A percentile compares a stretch with the other conserved stretches of the same genome.
Evolutionary conservation across 1,140 invertebrate genomes (phyloP).

Genomic region (Tetraneura akinire): DNA sequence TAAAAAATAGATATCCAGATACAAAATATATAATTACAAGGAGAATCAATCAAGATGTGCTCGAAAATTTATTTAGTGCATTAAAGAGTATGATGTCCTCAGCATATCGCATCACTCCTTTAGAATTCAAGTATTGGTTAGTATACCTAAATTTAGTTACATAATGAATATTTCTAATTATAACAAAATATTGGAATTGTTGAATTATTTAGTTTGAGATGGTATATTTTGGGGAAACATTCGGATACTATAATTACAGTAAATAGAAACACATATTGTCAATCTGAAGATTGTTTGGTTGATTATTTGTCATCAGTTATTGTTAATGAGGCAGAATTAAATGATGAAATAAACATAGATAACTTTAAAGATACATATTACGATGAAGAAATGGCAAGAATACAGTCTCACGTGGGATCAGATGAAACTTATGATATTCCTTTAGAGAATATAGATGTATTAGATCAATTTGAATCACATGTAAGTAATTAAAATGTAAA

Average conservation of each 20-base stretch:
- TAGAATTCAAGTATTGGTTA: constrained; percentile 12
- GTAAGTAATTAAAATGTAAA: too few species aligned
- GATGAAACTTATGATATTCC: not conserved
- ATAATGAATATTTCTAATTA: too few species aligned
- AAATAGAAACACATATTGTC: not conserved
- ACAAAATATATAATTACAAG: not conserved
- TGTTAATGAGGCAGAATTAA: not conserved
- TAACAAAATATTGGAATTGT: not conserved
- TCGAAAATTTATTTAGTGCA: not conserved
- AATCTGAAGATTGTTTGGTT: not conserved
- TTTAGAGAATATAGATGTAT: not conserved
- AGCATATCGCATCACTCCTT: not conserved
- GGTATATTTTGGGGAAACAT: not conserved
- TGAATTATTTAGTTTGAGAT: not conserved
- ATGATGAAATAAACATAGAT: not conserved
- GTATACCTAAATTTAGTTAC: not conserved
- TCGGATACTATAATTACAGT: not conserved
- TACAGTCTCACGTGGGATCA: not conserved
- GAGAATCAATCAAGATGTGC: not conserved
- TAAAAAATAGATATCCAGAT: not conserved
- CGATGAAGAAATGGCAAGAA: not conserved
- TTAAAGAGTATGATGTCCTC: constrained; percentile 1
- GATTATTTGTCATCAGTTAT: not conserved
- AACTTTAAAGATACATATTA: not conserved
- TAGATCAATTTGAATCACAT: constrained; percentile 8